phyloP scores from a whole-genome alignment of 1,140 invertebrate species.

The Drosophila tropicalis region DNA sequence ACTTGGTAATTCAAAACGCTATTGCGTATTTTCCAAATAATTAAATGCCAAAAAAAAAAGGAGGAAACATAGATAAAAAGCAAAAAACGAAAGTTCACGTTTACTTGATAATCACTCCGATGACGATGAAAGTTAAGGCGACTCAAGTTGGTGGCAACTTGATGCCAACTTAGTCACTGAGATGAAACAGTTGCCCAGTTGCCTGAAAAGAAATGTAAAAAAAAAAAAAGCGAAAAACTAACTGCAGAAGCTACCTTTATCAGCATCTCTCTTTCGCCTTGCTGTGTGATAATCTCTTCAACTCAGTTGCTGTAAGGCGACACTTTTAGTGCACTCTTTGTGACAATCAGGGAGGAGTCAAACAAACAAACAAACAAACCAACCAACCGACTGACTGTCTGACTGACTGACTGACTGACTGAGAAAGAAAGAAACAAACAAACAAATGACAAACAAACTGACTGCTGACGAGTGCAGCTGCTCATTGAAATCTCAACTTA shows the following conservation, averaged over 20 bases:
- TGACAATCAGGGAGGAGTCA: conserved; percentile 40
- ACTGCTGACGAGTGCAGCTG: conserved; percentile 5
- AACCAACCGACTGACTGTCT: conserved; percentile 7
- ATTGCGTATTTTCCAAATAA: conserved; percentile 52
- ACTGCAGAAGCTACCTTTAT: conserved; percentile 46
- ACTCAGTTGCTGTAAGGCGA: conserved; percentile 59
- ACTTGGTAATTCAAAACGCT: conserved; percentile 39
- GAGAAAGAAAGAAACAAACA: conserved; percentile 26
- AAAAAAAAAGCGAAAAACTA: conserved; percentile 7
- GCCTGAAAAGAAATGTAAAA: conserved; percentile 32
- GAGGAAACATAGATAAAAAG: background rate
- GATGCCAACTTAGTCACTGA: conserved; percentile 58
- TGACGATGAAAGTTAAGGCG: conserved; percentile 63
- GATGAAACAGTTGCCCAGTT: conserved; percentile 47
- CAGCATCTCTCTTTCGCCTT: conserved; percentile 22
- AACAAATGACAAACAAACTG: conserved; percentile 5
- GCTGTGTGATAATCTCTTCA: conserved; percentile 44
- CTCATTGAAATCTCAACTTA: conserved; percentile 28
- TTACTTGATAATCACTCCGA: conserved; percentile 16
- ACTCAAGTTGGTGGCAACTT: conserved; percentile 58
- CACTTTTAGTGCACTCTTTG: conserved; percentile 59
- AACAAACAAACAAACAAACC: conserved; percentile 41
- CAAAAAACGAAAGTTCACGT: conserved; percentile 33
- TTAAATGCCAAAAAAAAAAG: conserved; percentile 43
- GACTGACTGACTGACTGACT: conserved; percentile 2